Base-by-base conservation (phyloP, 2,797 vertebrate species). In the Merluccius polli region DNA sequence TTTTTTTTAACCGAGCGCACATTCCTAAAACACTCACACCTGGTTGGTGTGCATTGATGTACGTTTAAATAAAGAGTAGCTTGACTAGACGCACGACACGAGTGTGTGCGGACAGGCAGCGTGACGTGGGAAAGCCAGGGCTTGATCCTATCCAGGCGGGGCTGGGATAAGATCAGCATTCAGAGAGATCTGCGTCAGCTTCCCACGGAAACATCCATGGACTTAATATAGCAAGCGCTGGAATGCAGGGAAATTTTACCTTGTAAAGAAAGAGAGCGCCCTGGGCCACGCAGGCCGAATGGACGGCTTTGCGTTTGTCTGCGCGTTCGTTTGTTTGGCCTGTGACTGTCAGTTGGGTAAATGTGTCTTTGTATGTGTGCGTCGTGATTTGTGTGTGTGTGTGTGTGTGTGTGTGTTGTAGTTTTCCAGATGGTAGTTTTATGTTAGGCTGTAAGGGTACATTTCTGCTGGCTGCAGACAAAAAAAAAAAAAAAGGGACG, bases 211-310 rank as follows among this genome's bases (percentile, higher is more conserved):
- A 24, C 30, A 41, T 74, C 63, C 3, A 18, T 21, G 72, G 78
- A 80, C 41, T 79, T 65, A 27, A 70, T 70, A 78, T 79, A 70
- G 63, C 80, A 59, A 79, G 76, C 74, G 73, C 69, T 75, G 81
- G 77, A 89, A 77, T 79, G 78, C 81, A 80, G 78, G 81, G 85
- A 83, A 74, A 77, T 12, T 79, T 83, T 71, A 75, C 83, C 76
- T 86, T 84, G 41, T 70, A 82, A 78, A 82, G 78, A 75, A 82
- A 85, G 83, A 67, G 83, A 67, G 83, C 73, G 84, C 88, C 80
- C 80, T 69, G 63, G 82, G 88, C 86, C 82, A 85, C 74, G 73
- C 79, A 81, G 85, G 86, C 80, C 52, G 9, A 59, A 59, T 41
- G 18, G 7, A 59, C 24, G 52, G 6, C 52, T n/a, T 59, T 48